These are phyloP conservation scores for Mactra quadrangularis DNA, from an alignment of 1,140 invertebrate genomes.

Conservation along the genomic window DNA sequence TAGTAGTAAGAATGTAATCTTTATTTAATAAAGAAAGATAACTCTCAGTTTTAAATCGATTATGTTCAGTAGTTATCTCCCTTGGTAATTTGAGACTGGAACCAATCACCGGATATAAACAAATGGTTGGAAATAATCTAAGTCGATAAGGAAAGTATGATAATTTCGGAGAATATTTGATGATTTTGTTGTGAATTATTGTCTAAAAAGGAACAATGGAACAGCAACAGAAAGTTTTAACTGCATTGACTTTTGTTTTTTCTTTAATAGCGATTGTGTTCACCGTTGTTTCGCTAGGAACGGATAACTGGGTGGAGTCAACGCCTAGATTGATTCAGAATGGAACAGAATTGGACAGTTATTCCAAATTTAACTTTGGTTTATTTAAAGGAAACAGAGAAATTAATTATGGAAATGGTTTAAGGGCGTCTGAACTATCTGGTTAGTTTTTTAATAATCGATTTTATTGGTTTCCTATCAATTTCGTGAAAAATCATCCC, in stretches of 20 bases:
- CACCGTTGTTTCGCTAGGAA: slow-evolving; percentile 92
- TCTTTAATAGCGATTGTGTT: slow-evolving; percentile 92
- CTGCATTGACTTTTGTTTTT: slow-evolving; percentile 94
- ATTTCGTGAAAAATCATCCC: not conserved
- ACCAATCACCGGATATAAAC: too few relatives aligned
- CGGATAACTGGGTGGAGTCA: slow-evolving; percentile 90
- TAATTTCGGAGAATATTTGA: too few relatives aligned
- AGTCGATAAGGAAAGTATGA: too few relatives aligned
- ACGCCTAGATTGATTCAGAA: slow-evolving; percentile 83
- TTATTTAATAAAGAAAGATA: too few relatives aligned
- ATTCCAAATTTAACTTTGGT: slow-evolving; percentile 63
- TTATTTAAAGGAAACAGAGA: slow-evolving; percentile 68
- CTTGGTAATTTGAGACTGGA: too few relatives aligned
- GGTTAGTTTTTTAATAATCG: slow-evolving; percentile 43
- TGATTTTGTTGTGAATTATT: too few relatives aligned
- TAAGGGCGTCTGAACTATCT: slow-evolving; percentile 34
- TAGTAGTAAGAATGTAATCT: too few relatives aligned
- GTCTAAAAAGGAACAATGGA: slow-evolving; percentile 45
- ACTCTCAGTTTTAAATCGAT: too few relatives aligned
- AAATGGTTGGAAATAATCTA: too few relatives aligned
- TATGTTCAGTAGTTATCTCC: too few relatives aligned
- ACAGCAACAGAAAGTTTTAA: slow-evolving; percentile 85
- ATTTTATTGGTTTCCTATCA: not conserved
- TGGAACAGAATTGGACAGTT: slow-evolving; percentile 15
- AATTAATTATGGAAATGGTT: slow-evolving; percentile 66